Conservation (phyloP, 1,140 invertebrate species). For the Apolygus lucorum region DNA sequence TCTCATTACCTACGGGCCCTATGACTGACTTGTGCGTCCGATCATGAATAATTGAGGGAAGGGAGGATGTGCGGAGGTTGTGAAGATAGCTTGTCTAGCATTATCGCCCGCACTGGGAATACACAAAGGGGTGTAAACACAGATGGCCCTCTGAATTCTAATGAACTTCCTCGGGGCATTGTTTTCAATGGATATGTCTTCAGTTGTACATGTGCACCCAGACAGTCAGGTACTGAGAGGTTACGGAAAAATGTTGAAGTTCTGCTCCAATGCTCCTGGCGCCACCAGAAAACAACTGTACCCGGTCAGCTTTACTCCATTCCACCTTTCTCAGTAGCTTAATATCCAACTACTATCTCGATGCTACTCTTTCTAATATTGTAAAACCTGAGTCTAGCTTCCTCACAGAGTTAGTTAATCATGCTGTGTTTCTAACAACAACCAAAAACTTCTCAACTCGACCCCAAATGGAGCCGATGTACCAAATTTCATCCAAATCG, state of each 20-base stretch:
- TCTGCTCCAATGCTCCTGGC: background rate
- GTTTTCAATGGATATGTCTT: background rate
- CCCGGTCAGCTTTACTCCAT: too few relatives aligned
- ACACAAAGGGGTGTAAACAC: constrained; percentile 16
- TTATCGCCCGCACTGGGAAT: constrained; percentile 7
- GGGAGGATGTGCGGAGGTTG: background rate
- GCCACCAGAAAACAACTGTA: background rate
- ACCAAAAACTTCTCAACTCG: too few relatives aligned
- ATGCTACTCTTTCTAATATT: too few relatives aligned
- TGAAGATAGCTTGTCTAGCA: background rate
- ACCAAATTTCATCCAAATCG: too few relatives aligned
- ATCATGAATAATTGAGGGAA: background rate
- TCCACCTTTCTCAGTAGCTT: too few relatives aligned
- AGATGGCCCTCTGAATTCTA: constrained; percentile 11
- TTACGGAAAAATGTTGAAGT: background rate
- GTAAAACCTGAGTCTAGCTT: too few relatives aligned
- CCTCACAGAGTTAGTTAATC: too few relatives aligned
- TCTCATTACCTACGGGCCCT: too few relatives aligned
- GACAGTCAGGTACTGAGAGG: background rate
- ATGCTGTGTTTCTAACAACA: too few relatives aligned
- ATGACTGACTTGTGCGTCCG: background rate
- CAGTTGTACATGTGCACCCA: background rate
- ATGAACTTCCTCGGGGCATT: background rate
- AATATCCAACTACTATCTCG: too few relatives aligned
- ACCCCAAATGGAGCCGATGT: too few relatives aligned